Evolutionary conservation across 1,140 invertebrate genomes (phyloP).

Genomic region (Penaeus chinensis): DNA sequence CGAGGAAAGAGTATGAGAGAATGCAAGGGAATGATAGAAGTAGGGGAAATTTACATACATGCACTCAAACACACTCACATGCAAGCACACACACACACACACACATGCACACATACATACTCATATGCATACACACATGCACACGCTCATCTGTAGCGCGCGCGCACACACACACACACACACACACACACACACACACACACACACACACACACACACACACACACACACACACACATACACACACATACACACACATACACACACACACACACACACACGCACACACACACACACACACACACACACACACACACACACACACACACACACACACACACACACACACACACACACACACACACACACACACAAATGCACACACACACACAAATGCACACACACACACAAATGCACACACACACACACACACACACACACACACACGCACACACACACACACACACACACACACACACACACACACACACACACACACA

Average conservation of each 20-base stretch:
- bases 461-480: background rate
- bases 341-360: background rate
- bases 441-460: background rate
- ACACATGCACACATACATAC: background rate
- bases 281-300: background rate
- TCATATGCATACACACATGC: background rate
- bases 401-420: background rate
- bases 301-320: too few species aligned
- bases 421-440: background rate
- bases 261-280: slow-evolving; percentile 13
- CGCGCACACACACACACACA: background rate
- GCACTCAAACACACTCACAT: too few species aligned
- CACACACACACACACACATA: too few species aligned
- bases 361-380: background rate
- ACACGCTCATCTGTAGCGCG: background rate
- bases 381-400: background rate
- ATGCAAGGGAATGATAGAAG: too few species aligned
- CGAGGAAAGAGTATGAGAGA: too few species aligned
- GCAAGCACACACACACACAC: background rate
- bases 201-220: too few species aligned
- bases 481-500: background rate
- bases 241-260: background rate
- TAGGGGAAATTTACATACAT: too few species aligned
- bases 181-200: too few species aligned
- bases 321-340: too few species aligned